These are phyloP conservation scores for Chiloscyllium punctatum DNA, from an alignment of 2,797 vertebrate species.

Conservation along the genomic window DNA sequence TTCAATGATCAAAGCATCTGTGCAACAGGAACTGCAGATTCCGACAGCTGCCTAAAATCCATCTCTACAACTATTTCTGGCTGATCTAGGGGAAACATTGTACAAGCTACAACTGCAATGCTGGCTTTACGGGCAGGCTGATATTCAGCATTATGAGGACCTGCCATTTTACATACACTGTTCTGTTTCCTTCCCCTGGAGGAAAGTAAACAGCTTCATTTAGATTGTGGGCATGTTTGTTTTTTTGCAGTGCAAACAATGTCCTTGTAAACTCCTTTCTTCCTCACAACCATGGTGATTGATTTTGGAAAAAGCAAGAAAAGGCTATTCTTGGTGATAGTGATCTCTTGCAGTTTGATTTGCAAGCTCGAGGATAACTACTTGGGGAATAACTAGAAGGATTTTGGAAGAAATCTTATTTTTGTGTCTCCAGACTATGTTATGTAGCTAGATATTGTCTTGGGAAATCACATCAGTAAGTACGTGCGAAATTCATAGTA, in stretches of 20 bases:
- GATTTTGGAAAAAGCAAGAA: background rate
- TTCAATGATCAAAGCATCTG: background rate
- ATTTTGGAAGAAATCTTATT: background rate
- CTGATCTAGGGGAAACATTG: background rate
- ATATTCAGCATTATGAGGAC: background rate
- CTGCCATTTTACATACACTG: background rate
- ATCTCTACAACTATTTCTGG: background rate
- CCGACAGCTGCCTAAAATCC: background rate
- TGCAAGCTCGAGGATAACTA: background rate
- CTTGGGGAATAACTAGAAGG: background rate
- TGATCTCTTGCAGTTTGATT: background rate
- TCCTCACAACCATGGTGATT: background rate
- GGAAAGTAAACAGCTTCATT: background rate
- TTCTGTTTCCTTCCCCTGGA: background rate
- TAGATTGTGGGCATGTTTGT: background rate
- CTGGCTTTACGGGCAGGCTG: background rate
- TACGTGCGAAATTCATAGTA: background rate
- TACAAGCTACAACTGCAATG: background rate
- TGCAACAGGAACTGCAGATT: background rate
- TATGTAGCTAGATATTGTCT: background rate
- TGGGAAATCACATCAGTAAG: background rate
- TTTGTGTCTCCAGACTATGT: background rate
- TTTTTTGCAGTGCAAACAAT: background rate
- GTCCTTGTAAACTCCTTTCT: background rate
- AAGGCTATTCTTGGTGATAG: background rate